A percentile compares a stretch with the other conserved stretches of the same genome.
phyloP scores from a whole-genome alignment of 1,140 invertebrate genomes.

The Tetramorium alpestre region DNA sequence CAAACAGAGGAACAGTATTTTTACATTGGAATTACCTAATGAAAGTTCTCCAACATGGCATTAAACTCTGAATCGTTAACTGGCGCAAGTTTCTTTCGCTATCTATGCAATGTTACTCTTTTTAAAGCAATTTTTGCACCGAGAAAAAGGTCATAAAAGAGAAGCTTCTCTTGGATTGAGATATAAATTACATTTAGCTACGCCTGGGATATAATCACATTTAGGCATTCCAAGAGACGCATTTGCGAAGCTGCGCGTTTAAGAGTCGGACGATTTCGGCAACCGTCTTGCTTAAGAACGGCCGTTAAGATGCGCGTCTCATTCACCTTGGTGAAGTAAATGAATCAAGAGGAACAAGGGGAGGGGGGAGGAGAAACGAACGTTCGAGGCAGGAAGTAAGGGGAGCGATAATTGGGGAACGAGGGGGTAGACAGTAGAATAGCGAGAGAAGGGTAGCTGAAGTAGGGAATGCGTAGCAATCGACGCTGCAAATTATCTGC shows the following conservation, averaged over 20 bases:
- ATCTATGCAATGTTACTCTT: conserved; percentile 17
- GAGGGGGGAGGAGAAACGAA: conserved; percentile 23
- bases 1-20: not conserved
- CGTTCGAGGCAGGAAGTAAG: conserved; percentile 60
- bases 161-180: not conserved
- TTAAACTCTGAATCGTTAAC: conserved; percentile 48
- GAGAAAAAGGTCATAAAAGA: conserved; percentile 1
- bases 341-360: conserved; percentile 60
- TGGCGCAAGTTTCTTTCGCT: conserved; percentile 15
- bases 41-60: conserved; percentile 2
- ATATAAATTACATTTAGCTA: conserved; percentile 31
- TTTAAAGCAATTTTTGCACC: conserved; percentile 21
- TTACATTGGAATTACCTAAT: conserved; percentile 10
- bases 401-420: conserved; percentile 73
- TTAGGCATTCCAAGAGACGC: not conserved
- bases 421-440: conserved; percentile 60
- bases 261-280: conserved; percentile 5
- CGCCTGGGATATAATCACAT: not conserved
- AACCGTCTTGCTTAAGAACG: conserved; percentile 5
- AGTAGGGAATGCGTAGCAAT: conserved; percentile 75
- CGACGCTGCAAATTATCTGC: conserved; percentile 77
- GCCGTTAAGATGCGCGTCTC: conserved; percentile 38
- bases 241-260: conserved; percentile 26
- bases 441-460: conserved; percentile 70
- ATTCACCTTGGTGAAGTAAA: conserved; percentile 67